Conservation (phyloP, 2,113 vertebrate genomes). For the Stigmatopora argus region DNA sequence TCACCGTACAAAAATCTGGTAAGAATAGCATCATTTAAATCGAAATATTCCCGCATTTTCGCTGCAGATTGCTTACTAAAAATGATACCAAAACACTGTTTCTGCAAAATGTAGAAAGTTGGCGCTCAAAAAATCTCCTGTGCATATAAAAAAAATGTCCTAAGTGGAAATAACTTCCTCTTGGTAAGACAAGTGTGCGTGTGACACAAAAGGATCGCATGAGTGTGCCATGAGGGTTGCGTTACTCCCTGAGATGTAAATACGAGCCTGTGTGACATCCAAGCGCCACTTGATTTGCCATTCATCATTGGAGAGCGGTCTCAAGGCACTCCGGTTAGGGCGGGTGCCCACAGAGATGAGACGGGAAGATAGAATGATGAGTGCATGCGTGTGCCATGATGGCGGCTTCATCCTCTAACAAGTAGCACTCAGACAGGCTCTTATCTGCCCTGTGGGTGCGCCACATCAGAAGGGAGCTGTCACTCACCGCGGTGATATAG, state of each 20-base stretch:
- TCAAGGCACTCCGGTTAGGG: slow-evolving; percentile 48
- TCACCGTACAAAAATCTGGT: no score
- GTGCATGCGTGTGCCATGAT: slow-evolving; percentile 65
- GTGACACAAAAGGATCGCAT: slow-evolving; percentile 39
- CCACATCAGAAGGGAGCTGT: slow-evolving; percentile 42
- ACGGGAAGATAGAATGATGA: slow-evolving; percentile 37
- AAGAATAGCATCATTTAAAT: no score
- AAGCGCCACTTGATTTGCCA: slow-evolving; percentile 58
- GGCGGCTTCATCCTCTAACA: slow-evolving; percentile 67
- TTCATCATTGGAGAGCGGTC: slow-evolving; percentile 44
- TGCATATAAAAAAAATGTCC: background rate
- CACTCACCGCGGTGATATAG: slow-evolving; percentile 35
- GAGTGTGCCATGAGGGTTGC: slow-evolving; percentile 46
- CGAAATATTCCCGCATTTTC: no score
- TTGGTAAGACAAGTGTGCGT: background rate
- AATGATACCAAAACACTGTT: no score
- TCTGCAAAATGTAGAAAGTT: no score
- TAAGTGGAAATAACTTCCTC: background rate
- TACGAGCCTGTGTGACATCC: slow-evolving; percentile 44
- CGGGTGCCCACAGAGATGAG: slow-evolving; percentile 33
- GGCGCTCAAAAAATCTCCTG: background rate
- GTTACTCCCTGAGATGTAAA: slow-evolving; percentile 51
- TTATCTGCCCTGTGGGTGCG: slow-evolving; percentile 47
- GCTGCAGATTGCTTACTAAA: no score
- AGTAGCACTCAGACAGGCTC: slow-evolving; percentile 63